phyloP scores from a whole-genome alignment of 2,888 invertebrate genomes.

The Drosophila setosimentum region DNA sequence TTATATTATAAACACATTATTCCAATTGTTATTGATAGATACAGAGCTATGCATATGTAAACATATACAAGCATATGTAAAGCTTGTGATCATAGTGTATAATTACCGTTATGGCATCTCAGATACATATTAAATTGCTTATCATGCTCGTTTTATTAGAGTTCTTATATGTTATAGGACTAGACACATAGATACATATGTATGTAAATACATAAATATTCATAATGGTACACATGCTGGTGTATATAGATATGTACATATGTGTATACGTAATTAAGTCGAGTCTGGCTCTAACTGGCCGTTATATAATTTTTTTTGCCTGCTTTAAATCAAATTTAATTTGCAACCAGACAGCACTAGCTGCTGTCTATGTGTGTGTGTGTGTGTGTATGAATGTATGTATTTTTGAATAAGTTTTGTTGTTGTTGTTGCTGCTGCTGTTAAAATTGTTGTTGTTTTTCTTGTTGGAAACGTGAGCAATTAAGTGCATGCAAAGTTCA shows the following conservation, averaged over 20 bases:
- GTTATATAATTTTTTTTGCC: slow-evolving; percentile 40
- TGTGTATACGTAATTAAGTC: slow-evolving; percentile 19
- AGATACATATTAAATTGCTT: neutral
- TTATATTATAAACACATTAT: neutral
- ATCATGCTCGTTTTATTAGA: neutral
- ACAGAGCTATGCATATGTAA: neutral
- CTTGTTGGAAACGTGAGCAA: slow-evolving; percentile 48
- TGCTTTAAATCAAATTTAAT: slow-evolving; percentile 66
- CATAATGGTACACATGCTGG: neutral
- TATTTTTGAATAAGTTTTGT: slow-evolving; percentile 5
- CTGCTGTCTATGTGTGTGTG: slow-evolving; percentile 1
- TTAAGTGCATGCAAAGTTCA: slow-evolving; percentile 70
- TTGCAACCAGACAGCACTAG: slow-evolving; percentile 39
- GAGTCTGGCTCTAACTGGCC: slow-evolving; percentile 6
- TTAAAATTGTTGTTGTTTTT: slow-evolving; percentile 3
- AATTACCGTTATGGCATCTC: neutral
- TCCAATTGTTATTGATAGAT: neutral
- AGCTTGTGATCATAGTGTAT: neutral
- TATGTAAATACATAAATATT: neutral
- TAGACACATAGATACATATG: neutral
- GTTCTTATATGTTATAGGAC: neutral
- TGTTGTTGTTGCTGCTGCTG: slow-evolving; percentile 10
- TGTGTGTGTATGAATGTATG: neutral
- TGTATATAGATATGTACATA: neutral
- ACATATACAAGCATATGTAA: neutral